These are phyloP conservation scores for Oryzias woworae DNA, from an alignment of 2,113 vertebrate species.

Conservation along the genomic window DNA sequence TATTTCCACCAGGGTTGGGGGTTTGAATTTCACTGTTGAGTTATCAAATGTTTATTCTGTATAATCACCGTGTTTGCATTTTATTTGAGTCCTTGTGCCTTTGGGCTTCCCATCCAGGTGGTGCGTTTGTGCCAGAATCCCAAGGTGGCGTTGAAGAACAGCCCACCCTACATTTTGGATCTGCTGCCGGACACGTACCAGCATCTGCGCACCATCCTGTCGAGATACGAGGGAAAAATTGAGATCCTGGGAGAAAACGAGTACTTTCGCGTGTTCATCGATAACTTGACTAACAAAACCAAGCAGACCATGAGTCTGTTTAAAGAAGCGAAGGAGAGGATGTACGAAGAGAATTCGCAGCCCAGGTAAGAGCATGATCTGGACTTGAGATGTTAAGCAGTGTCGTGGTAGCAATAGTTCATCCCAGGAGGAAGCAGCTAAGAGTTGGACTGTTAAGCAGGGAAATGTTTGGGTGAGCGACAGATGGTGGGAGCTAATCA, in stretches of 20 bases:
- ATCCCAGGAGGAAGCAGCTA: too few species aligned
- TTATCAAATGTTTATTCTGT: too few species aligned
- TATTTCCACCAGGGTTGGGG: too few species aligned
- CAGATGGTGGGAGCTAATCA: conserved; percentile 14
- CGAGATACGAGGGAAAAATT: conserved; percentile 96
- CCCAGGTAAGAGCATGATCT: conserved; percentile 78
- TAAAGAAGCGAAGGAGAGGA: conserved; percentile 96
- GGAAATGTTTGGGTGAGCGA: conserved; percentile 5
- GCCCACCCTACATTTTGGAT: conserved; percentile 96
- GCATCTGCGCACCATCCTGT: conserved; percentile 90
- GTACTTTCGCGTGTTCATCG: conserved; percentile 97
- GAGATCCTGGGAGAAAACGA: conserved; percentile 95
- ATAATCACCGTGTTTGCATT: too few species aligned
- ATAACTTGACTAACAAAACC: conserved; percentile 97
- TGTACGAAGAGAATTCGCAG: conserved; percentile 99
- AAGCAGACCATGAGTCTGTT: conserved; percentile 99
- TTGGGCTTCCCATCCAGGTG: conserved; percentile 76
- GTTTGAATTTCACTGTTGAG: too few species aligned
- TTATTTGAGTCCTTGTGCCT: neutral
- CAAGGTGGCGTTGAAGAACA: conserved; percentile 95
- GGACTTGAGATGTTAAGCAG: too few species aligned
- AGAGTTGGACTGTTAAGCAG: neutral
- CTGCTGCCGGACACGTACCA: conserved; percentile 97
- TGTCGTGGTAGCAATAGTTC: too few species aligned
- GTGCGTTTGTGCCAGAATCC: conserved; percentile 97